phyloP scores from a whole-genome alignment of 2,797 vertebrate genomes.

The Molothrus ater region DNA sequence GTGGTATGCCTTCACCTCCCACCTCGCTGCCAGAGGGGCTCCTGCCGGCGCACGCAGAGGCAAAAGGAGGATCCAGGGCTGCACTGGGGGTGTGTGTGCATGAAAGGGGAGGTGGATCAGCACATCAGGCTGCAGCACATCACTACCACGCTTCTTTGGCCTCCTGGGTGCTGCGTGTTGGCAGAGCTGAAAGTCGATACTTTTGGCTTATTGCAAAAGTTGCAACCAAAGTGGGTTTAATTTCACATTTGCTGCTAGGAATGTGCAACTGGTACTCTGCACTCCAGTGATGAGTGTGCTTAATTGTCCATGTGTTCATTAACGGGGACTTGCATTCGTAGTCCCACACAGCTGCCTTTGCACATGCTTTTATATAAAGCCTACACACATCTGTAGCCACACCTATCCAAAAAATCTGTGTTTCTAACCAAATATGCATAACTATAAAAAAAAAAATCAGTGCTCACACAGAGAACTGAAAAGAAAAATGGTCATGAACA shows the following conservation, averaged over 20 bases:
- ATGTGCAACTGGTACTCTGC: not conserved
- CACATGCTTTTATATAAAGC: not conserved
- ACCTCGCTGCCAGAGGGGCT: not conserved
- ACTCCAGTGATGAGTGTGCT: not conserved
- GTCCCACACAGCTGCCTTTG: not conserved
- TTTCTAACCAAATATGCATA: not conserved
- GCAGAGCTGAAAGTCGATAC: not conserved
- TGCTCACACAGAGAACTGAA: not conserved
- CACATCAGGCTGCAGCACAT: not conserved
- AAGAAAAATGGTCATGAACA: not conserved
- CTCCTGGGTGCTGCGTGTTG: not conserved
- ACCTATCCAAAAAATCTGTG: not conserved
- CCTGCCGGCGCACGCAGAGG: not conserved
- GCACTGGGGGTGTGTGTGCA: accelerated
- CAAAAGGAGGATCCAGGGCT: not conserved
- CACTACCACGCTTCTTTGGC: not conserved
- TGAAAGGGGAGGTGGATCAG: not conserved
- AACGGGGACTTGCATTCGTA: not conserved
- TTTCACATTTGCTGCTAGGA: not conserved
- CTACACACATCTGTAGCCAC: not conserved
- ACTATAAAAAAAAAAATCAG: not conserved
- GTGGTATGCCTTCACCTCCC: accelerated
- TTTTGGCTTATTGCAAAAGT: not conserved
- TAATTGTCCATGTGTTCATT: not conserved
- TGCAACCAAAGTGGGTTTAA: not conserved